phyloP scores from a whole-genome alignment of 2,113 vertebrate species.

The Saccopteryx leptura region DNA sequence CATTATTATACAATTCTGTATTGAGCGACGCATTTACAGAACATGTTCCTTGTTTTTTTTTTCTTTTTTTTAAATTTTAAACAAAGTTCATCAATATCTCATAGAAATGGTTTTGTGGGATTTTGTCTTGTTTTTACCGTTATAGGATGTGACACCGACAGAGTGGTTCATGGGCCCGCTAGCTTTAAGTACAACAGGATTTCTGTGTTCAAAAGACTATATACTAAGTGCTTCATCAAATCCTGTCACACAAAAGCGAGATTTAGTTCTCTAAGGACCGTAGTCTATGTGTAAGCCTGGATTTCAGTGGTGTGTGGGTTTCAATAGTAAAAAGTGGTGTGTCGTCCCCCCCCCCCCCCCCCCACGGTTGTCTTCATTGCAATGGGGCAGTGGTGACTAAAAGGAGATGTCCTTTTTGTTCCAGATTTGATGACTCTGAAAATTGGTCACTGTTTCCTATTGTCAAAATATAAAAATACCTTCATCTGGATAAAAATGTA shows the following conservation, averaged over 20 bases:
- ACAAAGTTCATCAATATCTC: conserved; percentile 90
- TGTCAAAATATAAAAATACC: conserved; percentile 89
- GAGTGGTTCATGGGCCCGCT: conserved; percentile 81
- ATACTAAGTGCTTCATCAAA: conserved; percentile 86
- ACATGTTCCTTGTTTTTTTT: conserved; percentile 78
- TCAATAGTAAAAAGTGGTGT: conserved; percentile 32
- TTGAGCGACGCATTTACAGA: conserved; percentile 90
- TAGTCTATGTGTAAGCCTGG: neutral
- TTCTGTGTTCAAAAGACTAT: conserved; percentile 76
- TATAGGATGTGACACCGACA: conserved; percentile 85
- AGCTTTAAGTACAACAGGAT: conserved; percentile 85
- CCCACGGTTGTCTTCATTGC: conserved; percentile 29
- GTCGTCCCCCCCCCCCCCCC: neutral
- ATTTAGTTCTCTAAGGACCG: conserved; percentile 35
- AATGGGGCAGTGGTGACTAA: neutral
- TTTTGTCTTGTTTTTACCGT: conserved; percentile 79
- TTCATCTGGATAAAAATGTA: conserved; percentile 89
- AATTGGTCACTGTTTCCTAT: conserved; percentile 72
- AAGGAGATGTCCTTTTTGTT: conserved; percentile 39
- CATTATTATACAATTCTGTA: conserved; percentile 90
- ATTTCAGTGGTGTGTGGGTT: neutral
- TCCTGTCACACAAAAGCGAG: conserved; percentile 83
- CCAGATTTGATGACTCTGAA: conserved; percentile 68
- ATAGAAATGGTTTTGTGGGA: conserved; percentile 87
- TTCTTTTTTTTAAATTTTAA: conserved; percentile 87